These are phyloP conservation scores for Oligia latruncula DNA, from an alignment of 2,888 invertebrate genomes.

Conservation along the genomic window DNA sequence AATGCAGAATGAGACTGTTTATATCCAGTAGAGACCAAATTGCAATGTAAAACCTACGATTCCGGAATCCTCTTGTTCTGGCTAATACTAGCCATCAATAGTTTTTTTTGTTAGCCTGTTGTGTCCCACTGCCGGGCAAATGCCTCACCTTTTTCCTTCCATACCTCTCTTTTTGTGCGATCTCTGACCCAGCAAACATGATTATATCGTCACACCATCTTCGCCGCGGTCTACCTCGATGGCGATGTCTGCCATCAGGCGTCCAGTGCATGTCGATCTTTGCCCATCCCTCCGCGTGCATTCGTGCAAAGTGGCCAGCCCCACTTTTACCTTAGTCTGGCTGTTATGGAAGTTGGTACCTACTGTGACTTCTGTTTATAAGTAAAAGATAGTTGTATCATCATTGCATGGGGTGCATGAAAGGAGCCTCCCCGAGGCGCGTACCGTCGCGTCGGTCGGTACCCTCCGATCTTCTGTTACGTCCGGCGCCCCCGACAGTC, in stretches of 20 bases:
- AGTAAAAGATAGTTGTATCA: neutral
- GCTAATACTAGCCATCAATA: neutral
- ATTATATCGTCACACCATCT: neutral
- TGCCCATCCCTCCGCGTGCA: neutral
- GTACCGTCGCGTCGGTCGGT: too few relatives aligned
- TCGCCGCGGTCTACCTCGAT: neutral
- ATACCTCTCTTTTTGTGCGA: neutral
- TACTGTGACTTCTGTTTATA: neutral
- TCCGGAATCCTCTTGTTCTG: neutral
- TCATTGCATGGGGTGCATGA: too few relatives aligned
- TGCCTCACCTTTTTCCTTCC: neutral
- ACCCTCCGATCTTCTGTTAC: too few relatives aligned
- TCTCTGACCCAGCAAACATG: neutral
- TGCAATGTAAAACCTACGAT: neutral
- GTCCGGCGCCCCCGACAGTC: too few relatives aligned
- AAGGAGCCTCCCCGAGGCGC: too few relatives aligned
- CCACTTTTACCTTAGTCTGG: neutral
- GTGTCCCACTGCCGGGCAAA: too few relatives aligned
- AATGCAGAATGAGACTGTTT: neutral
- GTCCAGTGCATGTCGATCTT: neutral
- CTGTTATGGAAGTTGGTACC: neutral
- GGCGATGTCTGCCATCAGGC: neutral
- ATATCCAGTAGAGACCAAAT: neutral
- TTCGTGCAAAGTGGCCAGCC: neutral
- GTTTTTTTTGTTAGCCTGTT: too few relatives aligned